phyloP scores from a whole-genome alignment of 1,140 invertebrate species.

The Danaus melanippus region DNA sequence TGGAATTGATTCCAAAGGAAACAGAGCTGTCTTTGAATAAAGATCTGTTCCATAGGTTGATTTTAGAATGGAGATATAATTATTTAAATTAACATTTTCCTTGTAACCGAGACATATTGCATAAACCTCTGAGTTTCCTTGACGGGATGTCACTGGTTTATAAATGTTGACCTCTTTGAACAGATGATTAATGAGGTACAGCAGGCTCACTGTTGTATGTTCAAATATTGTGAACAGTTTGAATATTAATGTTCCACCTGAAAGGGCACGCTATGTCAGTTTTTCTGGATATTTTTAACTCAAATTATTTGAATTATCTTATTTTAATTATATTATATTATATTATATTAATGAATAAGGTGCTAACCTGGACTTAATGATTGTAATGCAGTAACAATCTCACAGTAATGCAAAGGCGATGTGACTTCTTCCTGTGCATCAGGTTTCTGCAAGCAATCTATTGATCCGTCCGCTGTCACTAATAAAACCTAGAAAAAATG shows the following conservation, averaged over 20 bases:
- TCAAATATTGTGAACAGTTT: slow-evolving; percentile 96
- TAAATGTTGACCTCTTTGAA: slow-evolving; percentile 83
- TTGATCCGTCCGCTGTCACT: slow-evolving; percentile 94
- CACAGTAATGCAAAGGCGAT: slow-evolving; percentile 84
- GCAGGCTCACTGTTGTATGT: slow-evolving; percentile 80
- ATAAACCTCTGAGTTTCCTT: slow-evolving; percentile 96
- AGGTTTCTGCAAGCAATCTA: slow-evolving; percentile 88
- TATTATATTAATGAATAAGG: neutral
- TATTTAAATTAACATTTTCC: slow-evolving; percentile 56
- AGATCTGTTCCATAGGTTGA: slow-evolving; percentile 67
- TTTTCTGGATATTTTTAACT: no score
- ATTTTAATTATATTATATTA: no score
- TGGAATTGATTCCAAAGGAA: slow-evolving; percentile 76
- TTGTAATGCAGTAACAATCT: slow-evolving; percentile 82
- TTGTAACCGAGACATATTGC: slow-evolving; percentile 82
- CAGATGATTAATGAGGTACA: slow-evolving; percentile 85
- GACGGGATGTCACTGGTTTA: slow-evolving; percentile 93
- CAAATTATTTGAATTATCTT: no score
- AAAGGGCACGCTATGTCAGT: slow-evolving; percentile 27
- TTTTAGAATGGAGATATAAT: slow-evolving; percentile 67
- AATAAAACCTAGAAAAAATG: slow-evolving; percentile 65
- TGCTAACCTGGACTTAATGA: slow-evolving; percentile 75
- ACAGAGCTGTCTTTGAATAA: slow-evolving; percentile 72
- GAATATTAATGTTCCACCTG: slow-evolving; percentile 86
- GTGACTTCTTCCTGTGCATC: slow-evolving; percentile 89